A percentile compares a stretch with the other conserved stretches of the same genome.
Conservation (phyloP, 2,888 invertebrate genomes). For the Formica aserva region DNA sequence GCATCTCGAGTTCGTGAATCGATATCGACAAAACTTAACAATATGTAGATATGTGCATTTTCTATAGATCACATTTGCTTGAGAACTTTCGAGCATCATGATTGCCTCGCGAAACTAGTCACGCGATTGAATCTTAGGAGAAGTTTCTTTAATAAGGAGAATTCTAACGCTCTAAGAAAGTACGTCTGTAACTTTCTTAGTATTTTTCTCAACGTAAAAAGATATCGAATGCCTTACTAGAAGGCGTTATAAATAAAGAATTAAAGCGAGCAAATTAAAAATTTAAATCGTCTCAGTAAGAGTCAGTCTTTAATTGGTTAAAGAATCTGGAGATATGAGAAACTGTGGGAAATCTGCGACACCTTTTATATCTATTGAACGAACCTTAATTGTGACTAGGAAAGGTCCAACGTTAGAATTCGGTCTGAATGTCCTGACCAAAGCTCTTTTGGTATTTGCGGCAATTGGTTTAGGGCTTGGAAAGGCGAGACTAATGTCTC, state of each 20-base stretch:
- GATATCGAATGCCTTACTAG: neutral
- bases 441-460: neutral
- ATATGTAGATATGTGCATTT: conserved; percentile 24
- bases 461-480: neutral
- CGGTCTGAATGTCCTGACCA: neutral
- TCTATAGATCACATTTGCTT: conserved; percentile 19
- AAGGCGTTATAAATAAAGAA: neutral
- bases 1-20: conserved; percentile 12
- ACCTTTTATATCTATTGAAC: neutral
- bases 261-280: conserved; percentile 19
- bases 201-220: conserved; percentile 25
- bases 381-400: neutral
- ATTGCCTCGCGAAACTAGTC: conserved; percentile 30
- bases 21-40: conserved; percentile 37
- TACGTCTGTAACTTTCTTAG: neutral
- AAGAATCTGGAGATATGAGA: neutral
- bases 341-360: neutral
- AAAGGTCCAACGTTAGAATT: neutral
- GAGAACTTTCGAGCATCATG: conserved; percentile 34
- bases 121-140: conserved; percentile 31
- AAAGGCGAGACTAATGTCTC: neutral
- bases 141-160: conserved; percentile 35
- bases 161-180: conserved; percentile 26
- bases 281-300: neutral
- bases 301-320: conserved; percentile 10